phyloP scores from a whole-genome alignment of 2,797 vertebrate genomes.

The Hylomyscus alleni region DNA sequence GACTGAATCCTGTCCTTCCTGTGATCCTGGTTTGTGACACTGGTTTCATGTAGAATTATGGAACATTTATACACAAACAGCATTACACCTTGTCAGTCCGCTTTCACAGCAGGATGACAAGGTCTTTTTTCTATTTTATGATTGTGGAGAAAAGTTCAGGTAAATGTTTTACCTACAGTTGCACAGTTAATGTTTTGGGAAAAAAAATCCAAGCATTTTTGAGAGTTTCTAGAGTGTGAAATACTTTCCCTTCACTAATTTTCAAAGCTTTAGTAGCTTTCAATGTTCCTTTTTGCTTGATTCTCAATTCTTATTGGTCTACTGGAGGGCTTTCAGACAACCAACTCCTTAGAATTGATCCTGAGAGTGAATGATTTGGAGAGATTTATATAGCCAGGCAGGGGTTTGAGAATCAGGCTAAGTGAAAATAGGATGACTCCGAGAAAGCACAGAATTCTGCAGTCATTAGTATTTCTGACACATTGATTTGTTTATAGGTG shows the following conservation, averaged over 20 bases:
- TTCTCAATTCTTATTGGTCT: constrained; percentile 26
- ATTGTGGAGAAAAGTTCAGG: too few species aligned
- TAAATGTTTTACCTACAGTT: too few species aligned
- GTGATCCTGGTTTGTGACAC: too few species aligned
- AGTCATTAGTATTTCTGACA: constrained; percentile 62
- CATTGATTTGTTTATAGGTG: constrained; percentile 91
- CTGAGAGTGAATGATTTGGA: constrained; percentile 32
- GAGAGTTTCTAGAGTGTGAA: not conserved
- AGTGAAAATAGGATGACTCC: not conserved
- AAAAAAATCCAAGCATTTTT: too few species aligned
- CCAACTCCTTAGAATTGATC: not conserved
- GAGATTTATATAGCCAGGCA: constrained; percentile 9
- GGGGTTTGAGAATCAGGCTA: constrained; percentile 58
- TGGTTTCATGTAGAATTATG: not conserved
- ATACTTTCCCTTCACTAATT: not conserved
- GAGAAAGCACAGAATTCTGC: constrained; percentile 17
- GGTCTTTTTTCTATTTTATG: too few species aligned
- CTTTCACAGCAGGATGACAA: too few species aligned
- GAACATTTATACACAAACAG: not conserved
- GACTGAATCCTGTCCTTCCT: too few species aligned
- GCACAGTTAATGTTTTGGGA: too few species aligned
- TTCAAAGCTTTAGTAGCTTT: constrained; percentile 50
- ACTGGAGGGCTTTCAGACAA: constrained; percentile 10
- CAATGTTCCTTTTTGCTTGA: not conserved
- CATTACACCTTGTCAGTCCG: too few species aligned